Evolutionary conservation across 2,888 invertebrate genomes (phyloP), one percentile per base, ranked within the genome.

Genomic region (Chironomus riparius): DNA sequence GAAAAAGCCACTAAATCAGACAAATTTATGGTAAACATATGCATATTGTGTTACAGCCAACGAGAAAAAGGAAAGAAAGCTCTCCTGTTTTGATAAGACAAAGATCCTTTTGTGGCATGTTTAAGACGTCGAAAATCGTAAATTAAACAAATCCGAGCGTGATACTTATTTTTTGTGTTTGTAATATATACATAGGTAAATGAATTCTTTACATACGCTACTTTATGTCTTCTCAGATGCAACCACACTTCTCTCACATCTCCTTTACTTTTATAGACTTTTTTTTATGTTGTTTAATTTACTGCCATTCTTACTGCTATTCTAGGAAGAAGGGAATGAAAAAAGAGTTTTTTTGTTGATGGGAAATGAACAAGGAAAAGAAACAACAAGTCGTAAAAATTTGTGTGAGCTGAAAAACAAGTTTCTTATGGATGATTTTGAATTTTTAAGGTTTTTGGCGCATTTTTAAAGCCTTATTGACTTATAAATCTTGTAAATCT

Each of bases 101-200:
- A 38, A 72, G 47, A 72, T 50, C 50, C 22, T 50, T 50, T 72
- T 38, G 72, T 72, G 72, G 72, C 72, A 70, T 61, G 24, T 72
- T 62, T 18, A 62, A 62, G 62, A 28, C 61, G 15, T 61, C 18
- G 4, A 62, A 21, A 28, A 24, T 72, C 62, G 72, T 72, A 72
- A 72, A 72, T 72, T 72, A 72, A 61, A 72, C 47, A 72, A 72
- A 72, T 72, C 72, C 72, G 61, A 24, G 65, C 47, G 72, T 62
- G 72, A 72, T 72, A 38, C 72, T 61, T 65, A 65, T 18, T 65
- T 56, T 56, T 56, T 56, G 38, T 38, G 38, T 38, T 10, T 38
- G 38, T 28, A 28, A 28, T 28, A 38, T 38, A 38, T 38, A 15
- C 56, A 56, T 56, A 56, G 56, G 56, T 56, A 56, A 56, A 56